These are phyloP conservation scores for Eucidaris tribuloides DNA, from an alignment of 35 echinoderm and acorn worm species.

Conservation along the genomic window DNA sequence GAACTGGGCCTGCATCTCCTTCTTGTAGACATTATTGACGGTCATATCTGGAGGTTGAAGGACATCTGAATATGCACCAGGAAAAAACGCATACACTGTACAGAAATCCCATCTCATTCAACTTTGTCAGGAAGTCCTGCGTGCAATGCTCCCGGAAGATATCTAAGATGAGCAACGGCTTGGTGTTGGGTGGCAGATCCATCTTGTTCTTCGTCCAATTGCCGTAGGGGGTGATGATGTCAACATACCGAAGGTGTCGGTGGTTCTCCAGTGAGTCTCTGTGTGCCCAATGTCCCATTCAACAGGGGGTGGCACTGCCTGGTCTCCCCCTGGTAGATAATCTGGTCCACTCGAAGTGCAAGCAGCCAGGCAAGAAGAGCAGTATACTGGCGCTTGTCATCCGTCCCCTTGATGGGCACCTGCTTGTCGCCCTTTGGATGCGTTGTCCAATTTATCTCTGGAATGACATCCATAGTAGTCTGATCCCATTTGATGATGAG, in stretches of 20 bases:
- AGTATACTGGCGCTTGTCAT: constrained; percentile 41
- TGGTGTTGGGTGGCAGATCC: background rate
- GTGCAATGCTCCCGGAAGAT: background rate
- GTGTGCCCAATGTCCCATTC: background rate
- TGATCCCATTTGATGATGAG: constrained; percentile 53
- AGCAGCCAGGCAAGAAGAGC: background rate
- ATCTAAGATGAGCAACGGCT: constrained; percentile 5
- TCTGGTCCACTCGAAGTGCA: background rate
- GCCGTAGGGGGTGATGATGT: background rate
- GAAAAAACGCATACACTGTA: background rate
- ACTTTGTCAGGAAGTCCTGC: background rate
- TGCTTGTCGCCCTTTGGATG: constrained; percentile 6
- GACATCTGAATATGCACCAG: constrained; percentile 4
- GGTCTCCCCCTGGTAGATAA: background rate
- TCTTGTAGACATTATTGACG: constrained; percentile 25
- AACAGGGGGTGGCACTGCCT: background rate
- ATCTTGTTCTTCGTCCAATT: background rate
- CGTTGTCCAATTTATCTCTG: constrained; percentile 33
- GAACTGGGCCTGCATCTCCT: background rate
- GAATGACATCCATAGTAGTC: constrained; percentile 14
- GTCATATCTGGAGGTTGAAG: constrained; percentile 19
- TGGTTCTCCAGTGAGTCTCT: background rate
- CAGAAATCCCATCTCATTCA: background rate
- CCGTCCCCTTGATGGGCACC: constrained; percentile 3
- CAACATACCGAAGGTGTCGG: background rate